These are phyloP conservation scores for Diarsia mendica DNA, from an alignment of 2,888 invertebrate genomes.

Conservation along the genomic window DNA sequence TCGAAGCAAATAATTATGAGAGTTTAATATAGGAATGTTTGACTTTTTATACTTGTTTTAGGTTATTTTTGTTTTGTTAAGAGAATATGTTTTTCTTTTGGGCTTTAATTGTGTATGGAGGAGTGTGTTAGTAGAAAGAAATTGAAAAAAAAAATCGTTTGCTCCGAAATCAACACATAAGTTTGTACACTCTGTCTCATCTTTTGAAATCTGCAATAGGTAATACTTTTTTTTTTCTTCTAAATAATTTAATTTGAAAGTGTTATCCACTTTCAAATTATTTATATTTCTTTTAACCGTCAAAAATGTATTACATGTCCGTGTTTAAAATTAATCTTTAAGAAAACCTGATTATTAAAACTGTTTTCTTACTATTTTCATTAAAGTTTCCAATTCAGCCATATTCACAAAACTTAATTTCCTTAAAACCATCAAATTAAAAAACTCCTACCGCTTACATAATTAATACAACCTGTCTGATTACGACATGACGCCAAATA, in stretches of 20 bases:
- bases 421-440: constrained; percentile 8
- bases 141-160: background rate
- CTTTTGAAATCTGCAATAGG: background rate
- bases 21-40: constrained; percentile 41
- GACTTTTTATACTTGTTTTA: background rate
- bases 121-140: background rate
- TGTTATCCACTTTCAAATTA: too few species aligned
- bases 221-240: background rate
- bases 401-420: background rate
- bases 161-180: background rate
- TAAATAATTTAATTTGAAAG: background rate
- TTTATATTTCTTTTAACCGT: too few species aligned
- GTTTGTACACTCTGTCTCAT: background rate
- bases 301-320: background rate
- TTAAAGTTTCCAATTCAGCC: background rate
- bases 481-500: constrained; percentile 48
- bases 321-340: background rate
- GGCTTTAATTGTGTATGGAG: background rate
- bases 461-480: constrained; percentile 34
- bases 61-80: background rate
- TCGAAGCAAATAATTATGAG: constrained; percentile 62
- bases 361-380: background rate
- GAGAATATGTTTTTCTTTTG: constrained; percentile 5
- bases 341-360: background rate
- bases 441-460: background rate